These are phyloP conservation scores for Myoxocephalus aenaeus DNA, from an alignment of 2,797 vertebrate genomes.

Conservation along the genomic window DNA sequence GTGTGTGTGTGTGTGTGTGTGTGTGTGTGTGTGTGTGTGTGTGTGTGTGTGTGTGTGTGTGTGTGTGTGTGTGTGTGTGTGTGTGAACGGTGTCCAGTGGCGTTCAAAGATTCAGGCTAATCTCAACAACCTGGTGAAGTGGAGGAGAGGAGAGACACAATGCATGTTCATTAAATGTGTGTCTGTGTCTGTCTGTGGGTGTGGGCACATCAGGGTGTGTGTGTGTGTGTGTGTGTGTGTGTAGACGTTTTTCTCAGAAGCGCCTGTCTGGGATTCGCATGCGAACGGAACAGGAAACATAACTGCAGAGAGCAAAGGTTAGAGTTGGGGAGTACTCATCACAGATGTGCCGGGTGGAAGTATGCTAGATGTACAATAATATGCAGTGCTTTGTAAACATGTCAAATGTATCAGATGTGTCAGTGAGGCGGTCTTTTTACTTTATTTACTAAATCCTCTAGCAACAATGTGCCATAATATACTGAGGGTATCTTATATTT, in stretches of 20 bases:
- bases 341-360: neutral
- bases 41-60: conserved; percentile 12
- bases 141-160: conserved; percentile 36
- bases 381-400: conserved; percentile 19
- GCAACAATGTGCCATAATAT: neutral
- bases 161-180: conserved; percentile 53
- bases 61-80: conserved; percentile 9
- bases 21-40: neutral
- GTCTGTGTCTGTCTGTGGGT: conserved; percentile 30
- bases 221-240: neutral
- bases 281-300: conserved; percentile 1
- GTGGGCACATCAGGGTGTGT: conserved; percentile 17
- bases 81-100: conserved; percentile 42
- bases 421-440: neutral
- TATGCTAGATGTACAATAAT: neutral
- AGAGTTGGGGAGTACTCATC: neutral
- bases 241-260: too few species aligned
- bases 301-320: neutral
- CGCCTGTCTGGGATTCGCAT: too few species aligned
- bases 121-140: conserved; percentile 25
- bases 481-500: too few species aligned
- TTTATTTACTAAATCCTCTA: neutral
- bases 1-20: accelerated
- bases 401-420: neutral
- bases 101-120: conserved; percentile 48